Evolutionary conservation across 2,113 vertebrate genomes (phyloP).

Genomic region (Lathamus discolor): DNA sequence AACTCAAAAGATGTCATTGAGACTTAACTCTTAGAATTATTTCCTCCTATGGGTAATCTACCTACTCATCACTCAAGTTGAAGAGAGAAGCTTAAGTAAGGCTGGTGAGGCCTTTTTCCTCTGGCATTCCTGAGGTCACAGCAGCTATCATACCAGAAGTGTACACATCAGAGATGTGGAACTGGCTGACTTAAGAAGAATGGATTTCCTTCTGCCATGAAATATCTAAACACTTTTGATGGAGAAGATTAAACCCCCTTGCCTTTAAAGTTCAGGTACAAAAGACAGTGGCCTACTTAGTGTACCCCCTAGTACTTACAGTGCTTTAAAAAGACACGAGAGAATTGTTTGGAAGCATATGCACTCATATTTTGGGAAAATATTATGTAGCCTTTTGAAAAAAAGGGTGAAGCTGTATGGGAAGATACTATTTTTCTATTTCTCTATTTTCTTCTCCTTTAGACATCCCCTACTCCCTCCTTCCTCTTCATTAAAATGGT

Average conservation of each 20-base stretch:
- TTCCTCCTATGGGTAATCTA: neutral
- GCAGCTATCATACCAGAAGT: neutral
- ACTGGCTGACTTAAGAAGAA: neutral
- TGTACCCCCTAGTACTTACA: neutral
- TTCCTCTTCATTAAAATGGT: neutral
- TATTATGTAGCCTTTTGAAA: neutral
- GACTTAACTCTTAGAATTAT: neutral
- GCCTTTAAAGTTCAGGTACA: neutral
- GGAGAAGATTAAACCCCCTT: neutral
- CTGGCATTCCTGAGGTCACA: neutral
- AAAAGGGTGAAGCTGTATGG: neutral
- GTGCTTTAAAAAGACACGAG: neutral
- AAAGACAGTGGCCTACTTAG: neutral
- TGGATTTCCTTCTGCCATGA: neutral
- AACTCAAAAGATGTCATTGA: neutral
- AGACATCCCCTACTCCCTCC: no score
- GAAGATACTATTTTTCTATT: neutral
- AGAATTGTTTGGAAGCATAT: neutral
- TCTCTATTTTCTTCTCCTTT: neutral
- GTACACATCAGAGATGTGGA: neutral
- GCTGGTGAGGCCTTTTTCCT: neutral
- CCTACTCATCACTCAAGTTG: neutral
- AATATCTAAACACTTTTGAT: neutral
- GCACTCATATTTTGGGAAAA: neutral
- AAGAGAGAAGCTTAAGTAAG: neutral